phyloP scores from a whole-genome alignment of 2,113 vertebrate species.

The Nyctereutes procyonoides region DNA sequence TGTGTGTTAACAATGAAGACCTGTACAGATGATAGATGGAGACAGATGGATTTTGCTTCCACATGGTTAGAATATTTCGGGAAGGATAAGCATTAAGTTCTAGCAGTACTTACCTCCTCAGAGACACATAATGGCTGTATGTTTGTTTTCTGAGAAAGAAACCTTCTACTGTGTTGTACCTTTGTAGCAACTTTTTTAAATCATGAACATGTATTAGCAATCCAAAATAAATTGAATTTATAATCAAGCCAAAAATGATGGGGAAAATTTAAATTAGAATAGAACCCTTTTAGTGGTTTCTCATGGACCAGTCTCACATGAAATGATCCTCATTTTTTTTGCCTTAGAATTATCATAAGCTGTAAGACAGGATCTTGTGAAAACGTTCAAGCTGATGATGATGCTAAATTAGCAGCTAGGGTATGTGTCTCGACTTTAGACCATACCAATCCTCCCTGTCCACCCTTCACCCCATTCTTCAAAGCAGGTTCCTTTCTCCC shows the following conservation, averaged over 20 bases:
- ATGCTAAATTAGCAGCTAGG: not conserved
- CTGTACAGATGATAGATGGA: not conserved
- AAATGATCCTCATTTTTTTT: not conserved
- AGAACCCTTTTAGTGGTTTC: not conserved
- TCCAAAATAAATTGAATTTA: not conserved
- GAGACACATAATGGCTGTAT: accelerated
- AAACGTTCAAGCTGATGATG: not conserved
- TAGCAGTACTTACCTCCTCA: not conserved
- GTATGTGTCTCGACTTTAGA: not conserved
- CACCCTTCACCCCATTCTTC: not conserved
- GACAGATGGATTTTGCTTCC: not conserved
- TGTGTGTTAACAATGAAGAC: not conserved
- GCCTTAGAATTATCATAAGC: not conserved
- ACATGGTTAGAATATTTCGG: not conserved
- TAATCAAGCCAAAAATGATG: not conserved
- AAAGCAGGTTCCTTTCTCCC: accelerated
- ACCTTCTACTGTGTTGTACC: not conserved
- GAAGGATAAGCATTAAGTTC: not conserved
- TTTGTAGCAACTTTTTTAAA: not conserved
- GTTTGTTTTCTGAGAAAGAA: not conserved
- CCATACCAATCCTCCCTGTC: not conserved
- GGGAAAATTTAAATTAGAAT: not conserved
- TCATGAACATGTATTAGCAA: not conserved
- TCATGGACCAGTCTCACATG: not conserved
- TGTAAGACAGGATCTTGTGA: not conserved